Evolutionary conservation across 2,888 invertebrate genomes (phyloP), one percentile per base, ranked within the genome.

Genomic region (Unio pictorum): DNA sequence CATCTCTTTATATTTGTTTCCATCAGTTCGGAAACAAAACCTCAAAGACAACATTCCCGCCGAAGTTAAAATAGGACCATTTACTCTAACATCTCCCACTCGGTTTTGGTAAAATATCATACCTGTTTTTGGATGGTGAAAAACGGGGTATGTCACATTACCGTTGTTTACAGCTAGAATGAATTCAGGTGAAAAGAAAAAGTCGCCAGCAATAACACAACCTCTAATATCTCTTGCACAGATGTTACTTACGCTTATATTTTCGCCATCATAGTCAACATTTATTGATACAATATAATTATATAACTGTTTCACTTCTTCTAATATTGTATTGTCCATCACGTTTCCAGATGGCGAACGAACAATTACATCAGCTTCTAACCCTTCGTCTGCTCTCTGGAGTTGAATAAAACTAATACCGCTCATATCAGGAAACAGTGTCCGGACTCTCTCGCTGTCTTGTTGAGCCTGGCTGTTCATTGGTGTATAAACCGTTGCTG

Each of bases 351-450:
- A 45, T 11, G 64, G 30, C 3, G 76, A 69, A 28, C 61, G 68
- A 28, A 81, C 66, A 15, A 79, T 65, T 45, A 81, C 63, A 61
- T 69, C 72, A 1, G 73, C 78, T 59, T 70, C 72, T 61, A 67
- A 26, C 15, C 68, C 69, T 23, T 60, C 45, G 23, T 71, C 66
- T 23, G 68, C 64, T 18, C 68, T 64, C 55, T 75, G 73, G 61
- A 76, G 64, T 6, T 66, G 59, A 61, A 74, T 68, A 45, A 76
- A 81, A 56, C 68, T 71, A 18, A 70, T 63, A 4, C 74, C 75
- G 26, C 75, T 74, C 56, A 60, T 66, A 61, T 78, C 79, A 11
- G 81, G 79, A 66, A 80, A 82, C 23, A 80, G 54, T 2, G 34
- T 55, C 26, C 61, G 45, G 1, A 81, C 61, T 28, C 55, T 66